A percentile compares a stretch with the other conserved stretches of the same genome.
These are phyloP conservation scores for Diprion similis DNA, from an alignment of 1,140 invertebrate genomes.

Conservation along the genomic window DNA sequence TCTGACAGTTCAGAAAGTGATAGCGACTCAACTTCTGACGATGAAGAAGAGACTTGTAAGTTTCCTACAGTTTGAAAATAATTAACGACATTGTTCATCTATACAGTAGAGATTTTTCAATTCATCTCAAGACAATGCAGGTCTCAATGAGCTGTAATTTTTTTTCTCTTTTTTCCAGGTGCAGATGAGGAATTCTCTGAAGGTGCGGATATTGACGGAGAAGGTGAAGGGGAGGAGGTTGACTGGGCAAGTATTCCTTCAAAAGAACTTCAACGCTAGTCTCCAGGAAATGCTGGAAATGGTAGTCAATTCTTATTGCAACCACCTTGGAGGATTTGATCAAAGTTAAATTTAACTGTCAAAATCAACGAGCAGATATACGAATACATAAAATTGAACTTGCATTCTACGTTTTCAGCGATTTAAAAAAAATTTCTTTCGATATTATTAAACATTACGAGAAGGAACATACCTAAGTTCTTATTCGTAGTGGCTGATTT, in stretches of 20 bases:
- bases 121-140: background rate
- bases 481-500: too few relatives aligned
- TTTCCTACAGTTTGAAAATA: slow-evolving; percentile 20
- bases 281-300: background rate
- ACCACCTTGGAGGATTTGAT: background rate
- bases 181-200: slow-evolving; percentile 38
- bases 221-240: slow-evolving; percentile 27
- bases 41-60: slow-evolving; percentile 47
- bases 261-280: slow-evolving; percentile 23
- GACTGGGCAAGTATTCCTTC: slow-evolving; percentile 26
- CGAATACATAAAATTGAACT: too few relatives aligned
- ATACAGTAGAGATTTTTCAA: slow-evolving; percentile 5
- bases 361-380: background rate
- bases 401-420: too few relatives aligned
- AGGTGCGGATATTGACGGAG: slow-evolving; percentile 31
- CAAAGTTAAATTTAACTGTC: background rate
- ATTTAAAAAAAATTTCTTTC: background rate
- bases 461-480: too few relatives aligned
- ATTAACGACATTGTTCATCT: slow-evolving; percentile 3
- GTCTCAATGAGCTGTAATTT: background rate
- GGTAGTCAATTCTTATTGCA: background rate
- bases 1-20: slow-evolving; percentile 48
- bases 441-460: background rate
- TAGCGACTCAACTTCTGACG: slow-evolving; percentile 44
- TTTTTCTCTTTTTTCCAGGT: slow-evolving; percentile 28